Evolutionary conservation across 2,113 vertebrate species (phyloP).

Genomic region (Tyto alba): DNA sequence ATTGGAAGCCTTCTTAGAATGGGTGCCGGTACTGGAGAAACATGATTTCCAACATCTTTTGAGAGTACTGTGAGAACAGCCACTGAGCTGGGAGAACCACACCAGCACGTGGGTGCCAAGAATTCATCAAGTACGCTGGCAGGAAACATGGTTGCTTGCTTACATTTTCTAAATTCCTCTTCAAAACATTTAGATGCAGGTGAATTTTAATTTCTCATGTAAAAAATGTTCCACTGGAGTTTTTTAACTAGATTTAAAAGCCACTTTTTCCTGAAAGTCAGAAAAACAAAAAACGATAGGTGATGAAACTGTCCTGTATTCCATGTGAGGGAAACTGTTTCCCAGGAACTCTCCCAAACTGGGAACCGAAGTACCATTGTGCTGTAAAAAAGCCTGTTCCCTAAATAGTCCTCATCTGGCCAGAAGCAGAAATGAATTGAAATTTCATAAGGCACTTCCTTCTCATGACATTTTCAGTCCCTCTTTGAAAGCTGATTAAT

Average conservation of each 20-base stretch:
- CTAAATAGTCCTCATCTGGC: not conserved
- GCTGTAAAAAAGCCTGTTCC: not conserved
- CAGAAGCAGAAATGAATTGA: not conserved
- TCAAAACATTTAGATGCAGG: not conserved
- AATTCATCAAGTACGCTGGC: not conserved
- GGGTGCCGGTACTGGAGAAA: not conserved
- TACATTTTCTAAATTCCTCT: not conserved
- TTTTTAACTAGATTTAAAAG: not conserved
- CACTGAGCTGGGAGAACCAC: not conserved
- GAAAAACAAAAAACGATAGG: not conserved
- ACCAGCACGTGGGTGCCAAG: not conserved
- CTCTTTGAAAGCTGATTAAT: conserved; percentile 8
- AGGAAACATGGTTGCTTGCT: not conserved
- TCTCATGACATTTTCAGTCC: not conserved
- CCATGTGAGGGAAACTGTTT: not conserved
- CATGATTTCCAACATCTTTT: not conserved
- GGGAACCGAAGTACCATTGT: accelerated
- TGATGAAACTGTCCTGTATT: accelerated
- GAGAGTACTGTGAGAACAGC: not conserved
- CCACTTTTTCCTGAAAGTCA: not conserved
- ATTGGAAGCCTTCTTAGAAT: not conserved
- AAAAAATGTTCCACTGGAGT: not conserved
- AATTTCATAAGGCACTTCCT: not conserved
- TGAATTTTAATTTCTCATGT: not conserved
- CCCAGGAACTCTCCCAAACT: not conserved